phyloP scores from a whole-genome alignment of 2,888 invertebrate genomes.

The Nycteola revayana region DNA sequence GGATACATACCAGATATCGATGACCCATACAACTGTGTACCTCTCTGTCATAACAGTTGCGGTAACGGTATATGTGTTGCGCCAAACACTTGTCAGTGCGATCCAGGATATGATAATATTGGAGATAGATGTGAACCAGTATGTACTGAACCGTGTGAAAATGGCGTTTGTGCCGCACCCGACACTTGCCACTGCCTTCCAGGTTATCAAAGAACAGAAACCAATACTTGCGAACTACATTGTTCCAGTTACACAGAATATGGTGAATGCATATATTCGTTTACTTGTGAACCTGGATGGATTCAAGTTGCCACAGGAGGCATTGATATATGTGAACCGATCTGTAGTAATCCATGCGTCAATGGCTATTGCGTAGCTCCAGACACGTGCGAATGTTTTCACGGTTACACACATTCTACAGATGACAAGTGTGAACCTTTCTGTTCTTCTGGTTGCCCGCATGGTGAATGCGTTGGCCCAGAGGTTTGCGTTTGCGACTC shows the following conservation, averaged over 20 bases:
- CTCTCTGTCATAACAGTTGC: slow-evolving; percentile 31
- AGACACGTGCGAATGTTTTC: not conserved
- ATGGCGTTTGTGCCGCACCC: slow-evolving; percentile 20
- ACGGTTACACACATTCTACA: slow-evolving; percentile 2
- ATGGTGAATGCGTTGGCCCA: slow-evolving; percentile 11
- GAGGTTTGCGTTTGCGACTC: slow-evolving; percentile 8
- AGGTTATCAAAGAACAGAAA: slow-evolving; percentile 13
- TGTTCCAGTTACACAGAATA: slow-evolving; percentile 17
- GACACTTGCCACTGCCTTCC: slow-evolving; percentile 20
- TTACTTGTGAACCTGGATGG: slow-evolving; percentile 23
- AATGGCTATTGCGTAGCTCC: not conserved
- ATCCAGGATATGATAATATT: slow-evolving; percentile 9
- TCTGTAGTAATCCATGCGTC: slow-evolving; percentile 13
- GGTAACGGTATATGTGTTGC: slow-evolving; percentile 22
- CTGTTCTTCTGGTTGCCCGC: slow-evolving; percentile 3
- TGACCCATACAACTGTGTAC: slow-evolving; percentile 18
- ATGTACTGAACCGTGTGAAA: slow-evolving; percentile 12
- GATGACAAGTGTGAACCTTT: slow-evolving; percentile 5
- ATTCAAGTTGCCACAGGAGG: slow-evolving; percentile 6
- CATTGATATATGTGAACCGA: slow-evolving; percentile 32
- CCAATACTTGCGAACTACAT: slow-evolving; percentile 11
- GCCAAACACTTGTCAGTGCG: slow-evolving; percentile 20
- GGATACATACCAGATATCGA: slow-evolving; percentile 16
- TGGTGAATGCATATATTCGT: slow-evolving; percentile 17
- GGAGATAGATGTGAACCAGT: slow-evolving; percentile 11